Evolutionary conservation across 2,113 vertebrate genomes (phyloP), one percentile per base, ranked within the genome.

Genomic region (Craseonycteris thonglongyai): DNA sequence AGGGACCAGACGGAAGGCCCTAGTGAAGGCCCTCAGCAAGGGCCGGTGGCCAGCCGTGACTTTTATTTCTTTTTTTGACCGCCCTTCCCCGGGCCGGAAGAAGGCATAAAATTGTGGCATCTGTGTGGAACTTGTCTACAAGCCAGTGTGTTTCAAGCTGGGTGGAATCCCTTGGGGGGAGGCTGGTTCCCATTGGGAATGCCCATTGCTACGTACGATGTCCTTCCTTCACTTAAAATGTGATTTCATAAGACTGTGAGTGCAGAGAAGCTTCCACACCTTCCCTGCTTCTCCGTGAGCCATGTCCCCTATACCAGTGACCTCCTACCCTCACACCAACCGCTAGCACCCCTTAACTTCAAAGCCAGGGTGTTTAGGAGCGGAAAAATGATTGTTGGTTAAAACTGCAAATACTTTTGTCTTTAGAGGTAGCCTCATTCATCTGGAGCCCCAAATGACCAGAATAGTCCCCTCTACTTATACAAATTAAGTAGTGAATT

Each of bases 151-250:
- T 87, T 96, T 87, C 8, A 69, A 75, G 38, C 71, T 72, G 56
- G 74, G 42, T 80, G 80, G 83, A 89, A 72, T 95, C 91, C 93
- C 71, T 88, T 71, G 69, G 91, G 95, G 91, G 80, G 93, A 96
- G 95, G 87, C 71, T 33, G 56, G 63, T 45, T 91, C 96, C 92
- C 83, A 45, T 56, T 61, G 80, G 83, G 95, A 96, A 95, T 75
- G 85, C 54, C 30, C 35, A 26, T 42, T 84, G 13, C 66, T 87
- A 0, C 69, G 96, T 93, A 96, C 87, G 94, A 2, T 87, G 94
- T 26, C 59, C 90, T 94, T 96, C 96, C 95, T 96, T 96, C 80
- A 26, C 80, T 95, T 88, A 94, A 96, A 97, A 95, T 83, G 78
- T 15, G n/a, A 81, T 68, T 97, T 97, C 95, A 95, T 90, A 88